Evolutionary conservation across 2,888 invertebrate species (phyloP).

Genomic region (Notodonta dromedarius): DNA sequence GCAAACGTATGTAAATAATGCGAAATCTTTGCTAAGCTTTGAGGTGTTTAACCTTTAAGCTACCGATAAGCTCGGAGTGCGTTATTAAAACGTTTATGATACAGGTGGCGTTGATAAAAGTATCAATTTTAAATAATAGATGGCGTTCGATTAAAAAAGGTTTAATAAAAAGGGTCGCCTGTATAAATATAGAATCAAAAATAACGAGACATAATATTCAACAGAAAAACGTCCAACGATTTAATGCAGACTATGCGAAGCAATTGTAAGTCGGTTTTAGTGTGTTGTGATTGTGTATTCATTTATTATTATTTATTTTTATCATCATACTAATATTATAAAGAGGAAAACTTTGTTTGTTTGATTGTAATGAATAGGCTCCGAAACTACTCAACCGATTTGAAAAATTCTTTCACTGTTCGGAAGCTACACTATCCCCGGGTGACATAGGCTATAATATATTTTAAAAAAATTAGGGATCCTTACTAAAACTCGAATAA

Average conservation of each 20-base stretch:
- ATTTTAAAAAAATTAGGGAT: too few species aligned
- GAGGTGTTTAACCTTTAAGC: background rate
- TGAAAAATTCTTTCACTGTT: too few species aligned
- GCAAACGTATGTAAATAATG: background rate
- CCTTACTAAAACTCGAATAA: too few species aligned
- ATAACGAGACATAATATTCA: constrained; percentile 56
- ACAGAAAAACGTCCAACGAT: constrained; percentile 82
- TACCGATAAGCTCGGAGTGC: background rate
- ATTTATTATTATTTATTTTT: background rate
- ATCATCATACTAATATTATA: too few species aligned
- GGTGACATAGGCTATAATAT: too few species aligned
- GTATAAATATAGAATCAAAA: constrained; percentile 11
- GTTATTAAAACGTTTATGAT: too few species aligned
- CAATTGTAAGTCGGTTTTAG: constrained; percentile 80
- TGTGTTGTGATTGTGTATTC: constrained; percentile 74
- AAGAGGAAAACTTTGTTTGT: background rate
- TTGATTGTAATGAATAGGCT: background rate
- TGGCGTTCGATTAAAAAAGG: constrained; percentile 5
- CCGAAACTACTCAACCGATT: too few species aligned
- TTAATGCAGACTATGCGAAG: constrained; percentile 80
- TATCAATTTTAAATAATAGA: background rate
- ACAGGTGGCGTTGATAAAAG: background rate
- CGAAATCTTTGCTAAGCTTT: background rate
- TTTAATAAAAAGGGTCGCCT: constrained; percentile 11
- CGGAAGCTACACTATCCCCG: too few species aligned